Base-by-base conservation (phyloP, 2,797 vertebrate genomes). In the Anguilla anguilla region DNA sequence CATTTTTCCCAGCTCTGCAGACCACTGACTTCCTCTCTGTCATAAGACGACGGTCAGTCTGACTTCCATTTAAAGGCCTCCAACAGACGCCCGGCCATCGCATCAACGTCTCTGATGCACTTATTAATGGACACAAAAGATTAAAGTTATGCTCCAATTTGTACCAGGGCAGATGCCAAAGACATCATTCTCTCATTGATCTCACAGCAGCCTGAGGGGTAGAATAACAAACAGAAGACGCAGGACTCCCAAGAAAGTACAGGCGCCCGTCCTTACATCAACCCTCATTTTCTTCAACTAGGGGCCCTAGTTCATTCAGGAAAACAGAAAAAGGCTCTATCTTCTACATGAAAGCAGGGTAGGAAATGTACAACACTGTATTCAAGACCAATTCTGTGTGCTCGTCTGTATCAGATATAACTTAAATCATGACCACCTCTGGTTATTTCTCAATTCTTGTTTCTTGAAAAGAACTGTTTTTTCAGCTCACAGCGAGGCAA, bases 81-180 rank as follows among this genome's bases (percentile, higher is more conserved):
- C 39, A 43, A 43, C 39, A 64, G 15, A 22, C 13, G 59, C 59
- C 17, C 59, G 4, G 55, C 86, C 53, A 81, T 11, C 17, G 59
- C 61, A 74, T 19, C 51, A 74, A 67, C 72, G 13, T 86, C 59
- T 43, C 59, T 61, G 28, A 64, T 64, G 83, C 49, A 31, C 81
- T 87, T 10, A 88, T 61, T 89, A 89, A 10, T 87, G 84, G 89
- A 90, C 46, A 83, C 10, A 61, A 64, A 72, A 46, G 35, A 90
- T 59, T 28, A 67, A 82, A 82, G 61, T 64, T 79, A 6, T 72
- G 74, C 85, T 89, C 85, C 35, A 59, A 74, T 87, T 81, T 79
- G 49, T 59, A 87, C 55, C 86, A 85, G 46, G 51, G 46, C 82
- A 57, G n/a, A 67, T n/a, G 64, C 64, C 25, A 67, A 64, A 64